Conservation (phyloP, 1,140 invertebrate genomes). For the Atopsyche davidsoni region DNA sequence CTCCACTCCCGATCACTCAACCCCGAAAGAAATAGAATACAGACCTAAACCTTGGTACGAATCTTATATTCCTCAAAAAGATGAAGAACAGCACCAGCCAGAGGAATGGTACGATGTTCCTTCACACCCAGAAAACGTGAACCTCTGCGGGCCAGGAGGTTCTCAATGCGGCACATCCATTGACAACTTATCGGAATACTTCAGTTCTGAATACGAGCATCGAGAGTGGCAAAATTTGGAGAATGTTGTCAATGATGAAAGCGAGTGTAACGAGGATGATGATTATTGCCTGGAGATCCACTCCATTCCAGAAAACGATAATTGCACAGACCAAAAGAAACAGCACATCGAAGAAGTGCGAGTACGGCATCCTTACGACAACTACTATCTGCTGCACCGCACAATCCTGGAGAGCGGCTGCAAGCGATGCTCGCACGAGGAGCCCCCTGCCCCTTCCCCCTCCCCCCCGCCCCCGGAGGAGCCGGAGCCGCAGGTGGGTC, state of each 20-base stretch:
- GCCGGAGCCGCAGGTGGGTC: slow-evolving; percentile 27
- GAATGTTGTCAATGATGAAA: background rate
- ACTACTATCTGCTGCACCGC: slow-evolving; percentile 43
- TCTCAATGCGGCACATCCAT: slow-evolving; percentile 18
- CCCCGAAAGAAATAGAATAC: background rate
- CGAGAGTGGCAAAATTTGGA: background rate
- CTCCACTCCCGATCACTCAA: slow-evolving; percentile 7
- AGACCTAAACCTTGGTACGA: slow-evolving; percentile 20
- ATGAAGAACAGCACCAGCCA: slow-evolving; percentile 11
- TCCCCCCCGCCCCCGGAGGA: slow-evolving; percentile 27
- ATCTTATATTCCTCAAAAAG: slow-evolving; percentile 13
- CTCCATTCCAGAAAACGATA: background rate
- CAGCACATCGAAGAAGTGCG: slow-evolving; percentile 34
- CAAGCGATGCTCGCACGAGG: slow-evolving; percentile 43
- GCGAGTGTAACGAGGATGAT: slow-evolving; percentile 30
- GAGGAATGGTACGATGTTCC: background rate
- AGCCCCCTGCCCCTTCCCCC: slow-evolving; percentile 35
- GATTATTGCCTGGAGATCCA: slow-evolving; percentile 15
- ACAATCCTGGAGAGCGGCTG: slow-evolving; percentile 39
- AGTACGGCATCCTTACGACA: slow-evolving; percentile 46
- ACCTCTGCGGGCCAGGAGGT: slow-evolving; percentile 13
- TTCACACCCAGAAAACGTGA: slow-evolving; percentile 7
- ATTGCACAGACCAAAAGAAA: background rate
- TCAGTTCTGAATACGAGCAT: slow-evolving; percentile 5
- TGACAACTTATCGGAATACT: background rate